Percentiles rank a stretch among this genome's conserved stretches.
These are phyloP conservation scores for Kradibia gibbosae DNA, from an alignment of 1,140 invertebrate species.

Conservation along the genomic window DNA sequence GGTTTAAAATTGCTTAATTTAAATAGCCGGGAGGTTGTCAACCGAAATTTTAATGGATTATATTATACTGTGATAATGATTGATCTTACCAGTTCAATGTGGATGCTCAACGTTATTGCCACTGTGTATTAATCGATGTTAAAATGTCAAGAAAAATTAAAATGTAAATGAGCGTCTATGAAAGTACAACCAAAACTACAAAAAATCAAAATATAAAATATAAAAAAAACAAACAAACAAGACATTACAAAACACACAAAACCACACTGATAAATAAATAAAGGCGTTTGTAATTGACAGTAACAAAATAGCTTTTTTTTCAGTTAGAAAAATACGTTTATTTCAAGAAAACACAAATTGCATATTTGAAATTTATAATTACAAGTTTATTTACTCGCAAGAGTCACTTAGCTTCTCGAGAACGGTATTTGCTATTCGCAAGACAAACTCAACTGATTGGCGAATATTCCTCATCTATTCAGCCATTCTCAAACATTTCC, in stretches of 20 bases:
- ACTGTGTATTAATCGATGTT: background rate
- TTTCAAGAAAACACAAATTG: slow-evolving; percentile 47
- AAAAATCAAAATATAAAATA: slow-evolving; percentile 41
- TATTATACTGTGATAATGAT: background rate
- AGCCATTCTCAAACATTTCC: slow-evolving; percentile 62
- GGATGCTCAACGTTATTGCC: background rate
- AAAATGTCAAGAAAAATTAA: background rate
- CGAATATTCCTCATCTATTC: slow-evolving; percentile 50
- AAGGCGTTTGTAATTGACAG: slow-evolving; percentile 33
- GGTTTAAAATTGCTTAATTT: too few relatives aligned
- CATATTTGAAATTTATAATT: slow-evolving; percentile 36
- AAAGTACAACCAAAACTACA: background rate
- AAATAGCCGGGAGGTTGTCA: too few relatives aligned
- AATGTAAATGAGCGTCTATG: slow-evolving; percentile 19
- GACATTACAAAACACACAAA: slow-evolving; percentile 23
- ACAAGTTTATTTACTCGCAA: slow-evolving; percentile 40
- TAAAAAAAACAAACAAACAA: slow-evolving; percentile 44
- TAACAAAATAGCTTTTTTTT: slow-evolving; percentile 50
- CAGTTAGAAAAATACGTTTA: slow-evolving; percentile 48
- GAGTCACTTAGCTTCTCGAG: slow-evolving; percentile 39
- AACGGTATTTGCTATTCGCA: slow-evolving; percentile 43
- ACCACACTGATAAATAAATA: slow-evolving; percentile 35
- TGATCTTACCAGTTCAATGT: background rate
- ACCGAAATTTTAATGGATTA: background rate
- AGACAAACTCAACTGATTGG: slow-evolving; percentile 37